Conservation (phyloP, 2,113 vertebrate genomes). For the Ceratotherium simum region DNA sequence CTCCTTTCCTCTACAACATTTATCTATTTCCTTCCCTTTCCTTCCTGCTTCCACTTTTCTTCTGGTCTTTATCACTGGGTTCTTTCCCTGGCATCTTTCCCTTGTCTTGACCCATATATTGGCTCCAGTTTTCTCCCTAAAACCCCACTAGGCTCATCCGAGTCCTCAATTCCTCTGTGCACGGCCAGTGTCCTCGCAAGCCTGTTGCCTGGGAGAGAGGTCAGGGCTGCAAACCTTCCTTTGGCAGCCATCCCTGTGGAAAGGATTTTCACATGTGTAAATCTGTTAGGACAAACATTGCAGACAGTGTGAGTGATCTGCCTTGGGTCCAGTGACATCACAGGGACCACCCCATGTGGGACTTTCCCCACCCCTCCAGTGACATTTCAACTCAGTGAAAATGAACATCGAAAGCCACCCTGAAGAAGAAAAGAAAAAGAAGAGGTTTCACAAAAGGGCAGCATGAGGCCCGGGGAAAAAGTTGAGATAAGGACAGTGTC, state of each 20-base stretch:
- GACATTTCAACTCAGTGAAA: neutral
- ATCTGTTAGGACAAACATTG: conserved; percentile 33
- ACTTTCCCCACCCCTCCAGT: neutral
- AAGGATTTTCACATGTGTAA: conserved; percentile 19
- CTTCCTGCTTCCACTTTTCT: neutral
- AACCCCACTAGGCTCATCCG: neutral
- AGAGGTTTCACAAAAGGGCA: neutral
- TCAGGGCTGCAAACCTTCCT: neutral
- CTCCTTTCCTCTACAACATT: neutral
- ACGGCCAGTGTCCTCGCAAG: neutral
- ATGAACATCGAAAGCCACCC: neutral
- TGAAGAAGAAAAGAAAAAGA: conserved; percentile 1
- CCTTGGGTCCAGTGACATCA: neutral
- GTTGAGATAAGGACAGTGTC: neutral
- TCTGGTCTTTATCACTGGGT: neutral
- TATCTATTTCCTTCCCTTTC: neutral
- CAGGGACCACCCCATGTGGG: neutral
- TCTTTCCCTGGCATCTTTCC: neutral
- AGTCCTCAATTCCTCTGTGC: neutral
- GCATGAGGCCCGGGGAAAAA: neutral
- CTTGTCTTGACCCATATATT: neutral
- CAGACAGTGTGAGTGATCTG: conserved; percentile 12
- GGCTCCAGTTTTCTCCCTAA: neutral
- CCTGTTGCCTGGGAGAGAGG: neutral
- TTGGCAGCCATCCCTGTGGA: neutral